These are phyloP conservation scores for Euphonia xanthogaster DNA, from an alignment of 2,797 vertebrate genomes.

Conservation along the genomic window DNA sequence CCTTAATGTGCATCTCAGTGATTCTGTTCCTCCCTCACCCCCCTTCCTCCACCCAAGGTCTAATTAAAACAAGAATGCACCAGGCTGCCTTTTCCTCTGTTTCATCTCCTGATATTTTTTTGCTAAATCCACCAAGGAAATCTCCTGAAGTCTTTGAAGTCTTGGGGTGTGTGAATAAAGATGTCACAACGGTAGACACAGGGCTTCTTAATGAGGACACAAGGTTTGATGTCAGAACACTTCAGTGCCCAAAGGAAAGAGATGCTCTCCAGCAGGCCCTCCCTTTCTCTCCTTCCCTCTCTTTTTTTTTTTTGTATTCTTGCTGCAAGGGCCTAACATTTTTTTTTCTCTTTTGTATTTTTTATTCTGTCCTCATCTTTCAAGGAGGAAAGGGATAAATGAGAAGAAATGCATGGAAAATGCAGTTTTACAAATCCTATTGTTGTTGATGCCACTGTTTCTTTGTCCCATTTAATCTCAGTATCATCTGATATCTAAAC, in stretches of 20 bases:
- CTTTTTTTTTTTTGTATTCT: not conserved
- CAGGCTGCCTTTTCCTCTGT: slow-evolving; percentile 60
- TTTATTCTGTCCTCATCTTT: slow-evolving; percentile 7
- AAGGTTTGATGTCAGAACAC: slow-evolving; percentile 76
- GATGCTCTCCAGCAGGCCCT: slow-evolving; percentile 24
- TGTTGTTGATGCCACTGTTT: not conserved
- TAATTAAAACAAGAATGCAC: slow-evolving; percentile 74
- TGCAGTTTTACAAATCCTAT: not conserved
- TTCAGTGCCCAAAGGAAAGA: slow-evolving; percentile 68
- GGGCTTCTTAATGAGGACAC: slow-evolving; percentile 78
- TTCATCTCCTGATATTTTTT: slow-evolving; percentile 74
- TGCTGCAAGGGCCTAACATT: not conserved
- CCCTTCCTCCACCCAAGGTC: slow-evolving; percentile 51
- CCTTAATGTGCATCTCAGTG: not conserved
- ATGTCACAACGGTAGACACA: slow-evolving; percentile 75
- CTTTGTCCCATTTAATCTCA: not conserved
- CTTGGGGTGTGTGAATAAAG: slow-evolving; percentile 75
- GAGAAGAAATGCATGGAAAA: not conserved
- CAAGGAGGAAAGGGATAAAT: slow-evolving; percentile 16
- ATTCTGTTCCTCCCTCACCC: slow-evolving; percentile 19
- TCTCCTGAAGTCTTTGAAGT: slow-evolving; percentile 83
- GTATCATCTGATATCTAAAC: not conserved
- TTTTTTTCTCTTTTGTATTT: not conserved
- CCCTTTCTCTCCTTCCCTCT: not conserved
- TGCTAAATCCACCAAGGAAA: slow-evolving; percentile 80